Evolutionary conservation across 2,113 vertebrate species (phyloP), one percentile per base, ranked within the genome.

Genomic region (Xyrauchen texanus): DNA sequence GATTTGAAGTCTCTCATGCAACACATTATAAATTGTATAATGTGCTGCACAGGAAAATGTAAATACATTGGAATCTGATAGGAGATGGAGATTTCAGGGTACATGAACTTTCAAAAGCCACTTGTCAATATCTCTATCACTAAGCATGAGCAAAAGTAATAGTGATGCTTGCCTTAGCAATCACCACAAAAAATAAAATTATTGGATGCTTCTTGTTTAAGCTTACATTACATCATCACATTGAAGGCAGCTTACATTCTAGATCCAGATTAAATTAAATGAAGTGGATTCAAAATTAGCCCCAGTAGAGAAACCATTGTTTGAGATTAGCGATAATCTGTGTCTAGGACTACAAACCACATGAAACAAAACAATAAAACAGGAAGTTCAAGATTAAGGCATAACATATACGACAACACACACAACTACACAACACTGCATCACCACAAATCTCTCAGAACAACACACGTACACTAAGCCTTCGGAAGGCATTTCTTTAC

Each of bases 401-500:
- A 49, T 49, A 49, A 0, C 47, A 0, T 49, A 4, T 49, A 2
- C 13, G 6, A 15, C 55, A n/a, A 72, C 34, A 64, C 45, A 57
- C 4, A 15, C 5, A 16, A n/a, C 60, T 47, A 46, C 65, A 57
- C 47, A 5, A 45, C 55, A 68, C 51, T 51, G 68, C 21, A 15
- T 72, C 61, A 72, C 66, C n/a, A 21, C 3, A 9, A 60, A 45
- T 79, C 77, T 76, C 61, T 51, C 49, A 74, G 71, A 46, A 15
- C 67, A 52, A 71, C 9, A 52, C 72, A 83, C 74, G 8, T 72
- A 76, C 60, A 46, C 58, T 68, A 21, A 84, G 34, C 53, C 72
- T 70, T 77, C 16, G 76, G 61, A 70, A 66, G 74, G 70, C 66
- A 52, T 68, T 81, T 68, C 66, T 58, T 64, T 84, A 63, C 85